Evolutionary conservation across 2,113 vertebrate genomes (phyloP).

Genomic region (Cricetomys ansorgei): DNA sequence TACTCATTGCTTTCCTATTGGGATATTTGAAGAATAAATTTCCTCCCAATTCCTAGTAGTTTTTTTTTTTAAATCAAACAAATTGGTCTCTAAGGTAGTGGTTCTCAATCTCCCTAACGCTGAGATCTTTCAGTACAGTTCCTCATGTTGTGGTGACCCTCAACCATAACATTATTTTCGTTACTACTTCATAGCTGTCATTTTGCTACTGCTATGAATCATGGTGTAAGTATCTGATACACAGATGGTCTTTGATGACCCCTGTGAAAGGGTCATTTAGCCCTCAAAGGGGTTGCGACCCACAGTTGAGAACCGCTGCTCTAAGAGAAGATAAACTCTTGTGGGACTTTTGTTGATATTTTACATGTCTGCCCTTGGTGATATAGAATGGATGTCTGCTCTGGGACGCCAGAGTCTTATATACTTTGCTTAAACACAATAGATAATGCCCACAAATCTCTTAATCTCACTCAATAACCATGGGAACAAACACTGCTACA

Average conservation of each 20-base stretch:
- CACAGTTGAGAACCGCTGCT: too few species aligned
- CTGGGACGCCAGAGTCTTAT: not conserved
- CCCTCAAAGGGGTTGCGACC: too few species aligned
- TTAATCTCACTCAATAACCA: not conserved
- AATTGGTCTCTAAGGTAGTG: not conserved
- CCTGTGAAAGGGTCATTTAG: too few species aligned
- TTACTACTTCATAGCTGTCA: too few species aligned
- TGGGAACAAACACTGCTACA: not conserved
- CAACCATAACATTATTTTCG: too few species aligned
- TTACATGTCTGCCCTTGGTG: not conserved
- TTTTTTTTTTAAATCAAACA: not conserved
- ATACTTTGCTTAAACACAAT: not conserved
- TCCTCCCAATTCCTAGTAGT: not conserved
- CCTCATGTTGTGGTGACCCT: too few species aligned
- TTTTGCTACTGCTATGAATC: too few species aligned
- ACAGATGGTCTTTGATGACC: too few species aligned
- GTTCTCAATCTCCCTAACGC: too few species aligned
- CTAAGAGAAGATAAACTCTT: not conserved
- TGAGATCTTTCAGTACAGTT: too few species aligned
- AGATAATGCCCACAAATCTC: constrained; percentile 1
- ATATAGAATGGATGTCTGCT: not conserved
- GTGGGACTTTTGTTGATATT: not conserved
- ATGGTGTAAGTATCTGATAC: too few species aligned
- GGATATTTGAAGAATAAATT: not conserved
- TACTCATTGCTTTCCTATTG: constrained; percentile 19